Percentiles rank a stretch among this genome's conserved stretches.
phyloP scores from a whole-genome alignment of 2,113 vertebrate genomes.

The Dipodomys merriami region DNA sequence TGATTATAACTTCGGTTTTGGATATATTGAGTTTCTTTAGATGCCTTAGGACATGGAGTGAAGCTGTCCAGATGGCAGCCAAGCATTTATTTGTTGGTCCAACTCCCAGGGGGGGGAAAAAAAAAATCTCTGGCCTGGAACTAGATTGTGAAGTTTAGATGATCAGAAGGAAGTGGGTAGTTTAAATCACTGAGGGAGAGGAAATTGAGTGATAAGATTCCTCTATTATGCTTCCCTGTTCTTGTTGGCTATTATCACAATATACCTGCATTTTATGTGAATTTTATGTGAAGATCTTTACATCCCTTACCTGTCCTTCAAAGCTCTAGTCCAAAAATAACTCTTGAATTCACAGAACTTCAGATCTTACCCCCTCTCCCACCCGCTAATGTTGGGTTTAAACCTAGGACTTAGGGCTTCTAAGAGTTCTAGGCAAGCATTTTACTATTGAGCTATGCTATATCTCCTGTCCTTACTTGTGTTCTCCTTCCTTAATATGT shows the following conservation, averaged over 20 bases:
- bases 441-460: neutral
- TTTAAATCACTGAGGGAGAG: neutral
- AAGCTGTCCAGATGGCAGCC: conserved; percentile 2
- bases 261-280: neutral
- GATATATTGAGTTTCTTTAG: neutral
- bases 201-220: neutral
- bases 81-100: neutral
- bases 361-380: neutral
- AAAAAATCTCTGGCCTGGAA: neutral
- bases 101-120: neutral
- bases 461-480: neutral
- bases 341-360: neutral
- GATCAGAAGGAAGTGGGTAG: neutral
- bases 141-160: conserved; percentile 11
- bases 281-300: neutral
- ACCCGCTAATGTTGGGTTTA: neutral
- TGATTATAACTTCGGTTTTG: neutral
- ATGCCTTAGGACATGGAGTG: neutral
- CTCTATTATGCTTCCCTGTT: neutral
- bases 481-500: neutral
- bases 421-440: neutral
- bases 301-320: neutral
- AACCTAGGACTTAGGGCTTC: neutral
- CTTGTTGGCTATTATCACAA: neutral
- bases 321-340: neutral